Evolutionary conservation across 2,113 vertebrate genomes (phyloP).

Genomic region (Halcyon senegalensis): DNA sequence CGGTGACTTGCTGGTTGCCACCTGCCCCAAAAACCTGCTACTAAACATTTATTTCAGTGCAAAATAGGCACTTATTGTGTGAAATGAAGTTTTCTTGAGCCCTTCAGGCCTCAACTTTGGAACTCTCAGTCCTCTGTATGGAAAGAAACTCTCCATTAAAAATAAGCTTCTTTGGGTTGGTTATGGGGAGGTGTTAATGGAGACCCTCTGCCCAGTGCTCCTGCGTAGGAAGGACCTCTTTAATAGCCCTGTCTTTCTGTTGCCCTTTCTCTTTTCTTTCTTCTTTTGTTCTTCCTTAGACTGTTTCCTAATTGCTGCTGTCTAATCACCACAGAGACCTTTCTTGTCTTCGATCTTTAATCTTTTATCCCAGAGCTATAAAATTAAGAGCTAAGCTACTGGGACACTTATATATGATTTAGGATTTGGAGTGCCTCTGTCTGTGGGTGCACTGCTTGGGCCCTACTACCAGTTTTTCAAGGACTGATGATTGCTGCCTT

Average conservation of each 20-base stretch:
- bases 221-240: constrained; percentile 56
- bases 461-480: not conserved
- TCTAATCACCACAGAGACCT: not conserved
- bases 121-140: not conserved
- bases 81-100: not conserved
- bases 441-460: not conserved
- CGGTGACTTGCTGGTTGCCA: not conserved
- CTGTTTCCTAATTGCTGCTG: constrained; percentile 35
- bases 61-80: not conserved
- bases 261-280: constrained; percentile 15
- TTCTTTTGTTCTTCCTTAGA: constrained; percentile 3
- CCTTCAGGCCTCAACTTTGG: constrained; percentile 55
- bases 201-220: constrained; percentile 66
- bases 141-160: not conserved
- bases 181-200: not conserved
- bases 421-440: not conserved
- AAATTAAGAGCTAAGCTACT: not conserved
- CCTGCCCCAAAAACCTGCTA: not conserved
- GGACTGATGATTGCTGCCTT: not conserved
- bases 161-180: not conserved
- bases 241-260: constrained; percentile 59
- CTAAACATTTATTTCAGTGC: not conserved
- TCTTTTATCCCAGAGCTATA: not conserved
- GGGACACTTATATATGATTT: not conserved
- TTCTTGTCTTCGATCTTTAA: not conserved